Conservation (phyloP, 2,113 vertebrate species). For the Barnardius zonarius region DNA sequence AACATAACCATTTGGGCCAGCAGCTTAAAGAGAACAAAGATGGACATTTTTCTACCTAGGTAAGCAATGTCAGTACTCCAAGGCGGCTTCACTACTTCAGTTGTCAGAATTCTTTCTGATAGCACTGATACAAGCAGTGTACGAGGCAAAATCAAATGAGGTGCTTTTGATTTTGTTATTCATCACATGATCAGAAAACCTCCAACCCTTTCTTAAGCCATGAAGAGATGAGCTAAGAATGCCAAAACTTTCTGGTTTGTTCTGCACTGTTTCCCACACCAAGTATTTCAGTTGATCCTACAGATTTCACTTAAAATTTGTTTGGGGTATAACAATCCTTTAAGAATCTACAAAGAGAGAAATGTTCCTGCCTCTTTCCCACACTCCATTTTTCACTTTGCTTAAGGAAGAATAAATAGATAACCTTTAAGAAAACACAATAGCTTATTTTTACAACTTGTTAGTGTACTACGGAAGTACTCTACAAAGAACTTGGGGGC, state of each 20-base stretch:
- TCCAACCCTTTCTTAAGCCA: not conserved
- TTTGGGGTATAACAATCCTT: not conserved
- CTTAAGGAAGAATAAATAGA: not conserved
- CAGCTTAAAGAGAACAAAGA: constrained; percentile 80
- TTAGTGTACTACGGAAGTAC: not conserved
- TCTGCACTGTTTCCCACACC: not conserved
- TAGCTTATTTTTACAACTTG: not conserved
- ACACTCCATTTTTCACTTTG: not conserved
- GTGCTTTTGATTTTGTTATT: not conserved
- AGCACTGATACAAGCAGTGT: not conserved
- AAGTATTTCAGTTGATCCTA: not conserved
- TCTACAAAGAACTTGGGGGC: not conserved
- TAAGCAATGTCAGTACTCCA: constrained; percentile 10
- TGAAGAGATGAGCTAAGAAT: not conserved
- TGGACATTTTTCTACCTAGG: constrained; percentile 91
- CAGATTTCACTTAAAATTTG: not conserved
- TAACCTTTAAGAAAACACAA: not conserved
- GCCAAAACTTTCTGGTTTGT: not conserved
- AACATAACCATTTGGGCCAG: constrained; percentile 78
- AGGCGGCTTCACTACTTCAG: not conserved
- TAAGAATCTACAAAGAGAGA: not conserved
- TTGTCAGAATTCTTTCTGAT: not conserved
- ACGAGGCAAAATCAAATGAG: not conserved
- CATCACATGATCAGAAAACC: not conserved
- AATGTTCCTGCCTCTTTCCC: not conserved